phyloP scores from a whole-genome alignment of 2,797 vertebrate species.

The Rhadinocentrus ornatus region DNA sequence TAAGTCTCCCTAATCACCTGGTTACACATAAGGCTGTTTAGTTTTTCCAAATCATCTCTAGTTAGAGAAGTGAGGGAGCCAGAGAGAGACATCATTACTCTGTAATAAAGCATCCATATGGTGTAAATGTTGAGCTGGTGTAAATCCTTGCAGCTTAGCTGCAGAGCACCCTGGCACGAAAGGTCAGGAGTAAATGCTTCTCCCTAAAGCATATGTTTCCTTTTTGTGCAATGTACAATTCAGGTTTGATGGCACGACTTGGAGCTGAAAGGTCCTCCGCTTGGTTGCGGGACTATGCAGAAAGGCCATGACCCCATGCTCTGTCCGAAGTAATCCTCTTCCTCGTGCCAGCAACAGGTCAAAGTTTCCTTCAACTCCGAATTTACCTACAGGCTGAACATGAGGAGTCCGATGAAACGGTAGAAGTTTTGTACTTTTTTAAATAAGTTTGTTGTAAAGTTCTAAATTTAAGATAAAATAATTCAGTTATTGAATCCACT shows the following conservation, averaged over 20 bases:
- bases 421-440: neutral
- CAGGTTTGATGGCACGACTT: conserved; percentile 37
- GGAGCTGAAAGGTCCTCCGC: conserved; percentile 22
- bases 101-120: conserved; percentile 92
- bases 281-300: neutral
- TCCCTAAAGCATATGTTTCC: conserved; percentile 87
- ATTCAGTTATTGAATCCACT: no score
- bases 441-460: no score
- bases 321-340: conserved; percentile 13
- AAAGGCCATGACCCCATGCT: conserved; percentile 3
- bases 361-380: neutral
- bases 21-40: conserved; percentile 84
- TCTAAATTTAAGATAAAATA: no score
- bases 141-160: conserved; percentile 91
- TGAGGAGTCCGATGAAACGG: neutral
- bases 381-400: neutral
- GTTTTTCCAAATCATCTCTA: conserved; percentile 85
- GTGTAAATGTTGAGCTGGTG: conserved; percentile 90
- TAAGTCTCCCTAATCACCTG: conserved; percentile 86
- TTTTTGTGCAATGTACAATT: conserved; percentile 63
- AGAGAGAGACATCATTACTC: conserved; percentile 85
- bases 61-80: conserved; percentile 62
- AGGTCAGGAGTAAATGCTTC: conserved; percentile 83
- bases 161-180: conserved; percentile 85
- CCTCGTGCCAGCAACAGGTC: neutral